A percentile compares a stretch with the other conserved stretches of the same genome.
Conservation (phyloP, 1,140 invertebrate genomes). For the Nephotettix cincticeps region DNA sequence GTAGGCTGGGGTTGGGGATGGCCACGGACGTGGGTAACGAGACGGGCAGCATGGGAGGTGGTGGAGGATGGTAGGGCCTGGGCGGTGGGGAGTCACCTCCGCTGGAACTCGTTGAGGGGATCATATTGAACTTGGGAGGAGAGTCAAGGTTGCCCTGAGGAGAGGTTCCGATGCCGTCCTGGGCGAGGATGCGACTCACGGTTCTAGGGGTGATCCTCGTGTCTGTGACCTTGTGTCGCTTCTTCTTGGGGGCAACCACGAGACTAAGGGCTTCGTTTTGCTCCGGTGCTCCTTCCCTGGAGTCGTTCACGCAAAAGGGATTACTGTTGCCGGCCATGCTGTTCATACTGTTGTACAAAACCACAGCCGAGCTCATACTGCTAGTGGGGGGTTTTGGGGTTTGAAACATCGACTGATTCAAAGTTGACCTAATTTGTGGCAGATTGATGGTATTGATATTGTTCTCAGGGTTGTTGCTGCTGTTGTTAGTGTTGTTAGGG, state of each 20-base stretch:
- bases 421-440: constrained; percentile 66
- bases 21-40: constrained; percentile 91
- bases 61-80: constrained; percentile 68
- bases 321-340: constrained; percentile 56
- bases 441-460: constrained; percentile 62
- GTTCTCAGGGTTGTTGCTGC: constrained; percentile 51
- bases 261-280: constrained; percentile 93
- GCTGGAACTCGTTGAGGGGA: constrained; percentile 46
- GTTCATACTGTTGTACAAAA: constrained; percentile 56
- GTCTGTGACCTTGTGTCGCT: constrained; percentile 95
- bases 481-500: constrained; percentile 36
- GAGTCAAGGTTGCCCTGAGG: constrained; percentile 44
- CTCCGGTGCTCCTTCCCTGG: constrained; percentile 70
- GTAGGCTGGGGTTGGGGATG: constrained; percentile 92
- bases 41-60: constrained; percentile 81
- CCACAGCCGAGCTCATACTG: constrained; percentile 59
- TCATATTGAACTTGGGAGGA: constrained; percentile 46
- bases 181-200: constrained; percentile 80
- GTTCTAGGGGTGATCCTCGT: constrained; percentile 91
- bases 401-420: constrained; percentile 72
- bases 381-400: constrained; percentile 70
- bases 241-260: constrained; percentile 92
- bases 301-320: constrained; percentile 63
- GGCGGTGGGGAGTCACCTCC: constrained; percentile 58
- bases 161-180: constrained; percentile 69